These are phyloP conservation scores for Paedocypris sp. DNA, from an alignment of 2,113 vertebrate species.

Conservation along the genomic window DNA sequence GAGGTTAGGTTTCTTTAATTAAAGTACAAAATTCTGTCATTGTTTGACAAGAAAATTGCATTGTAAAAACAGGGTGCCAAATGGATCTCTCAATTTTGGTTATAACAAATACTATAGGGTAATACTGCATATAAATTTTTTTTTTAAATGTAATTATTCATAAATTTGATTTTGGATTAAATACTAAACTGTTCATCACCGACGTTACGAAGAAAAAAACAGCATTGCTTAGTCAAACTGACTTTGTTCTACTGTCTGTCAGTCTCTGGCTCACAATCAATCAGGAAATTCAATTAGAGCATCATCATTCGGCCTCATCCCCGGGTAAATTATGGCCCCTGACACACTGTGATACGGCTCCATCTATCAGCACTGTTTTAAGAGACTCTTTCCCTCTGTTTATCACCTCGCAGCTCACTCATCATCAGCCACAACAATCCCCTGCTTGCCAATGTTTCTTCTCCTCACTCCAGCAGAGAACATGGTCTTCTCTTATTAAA, in stretches of 20 bases:
- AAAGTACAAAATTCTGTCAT: no score
- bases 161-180: background rate
- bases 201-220: no score
- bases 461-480: background rate
- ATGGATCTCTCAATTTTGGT: no score
- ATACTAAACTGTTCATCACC: no score
- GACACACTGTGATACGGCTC: background rate
- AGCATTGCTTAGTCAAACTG: background rate
- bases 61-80: no score
- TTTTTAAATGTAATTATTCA: background rate
- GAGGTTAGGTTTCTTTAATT: no score
- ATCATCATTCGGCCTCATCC: constrained; percentile 1
- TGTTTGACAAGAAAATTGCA: no score
- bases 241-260: background rate
- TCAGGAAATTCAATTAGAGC: constrained; percentile 21
- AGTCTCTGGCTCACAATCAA: constrained; percentile 8
- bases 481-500: no score
- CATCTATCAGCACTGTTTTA: constrained; percentile 16
- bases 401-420: background rate
- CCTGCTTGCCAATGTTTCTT: background rate
- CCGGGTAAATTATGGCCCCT: constrained; percentile 13
- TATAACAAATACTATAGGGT: background rate
- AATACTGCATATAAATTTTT: background rate
- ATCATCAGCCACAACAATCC: background rate
- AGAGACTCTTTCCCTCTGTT: background rate